Base-by-base conservation (phyloP, 2,113 vertebrate genomes). In the Nannospalax galili region DNA sequence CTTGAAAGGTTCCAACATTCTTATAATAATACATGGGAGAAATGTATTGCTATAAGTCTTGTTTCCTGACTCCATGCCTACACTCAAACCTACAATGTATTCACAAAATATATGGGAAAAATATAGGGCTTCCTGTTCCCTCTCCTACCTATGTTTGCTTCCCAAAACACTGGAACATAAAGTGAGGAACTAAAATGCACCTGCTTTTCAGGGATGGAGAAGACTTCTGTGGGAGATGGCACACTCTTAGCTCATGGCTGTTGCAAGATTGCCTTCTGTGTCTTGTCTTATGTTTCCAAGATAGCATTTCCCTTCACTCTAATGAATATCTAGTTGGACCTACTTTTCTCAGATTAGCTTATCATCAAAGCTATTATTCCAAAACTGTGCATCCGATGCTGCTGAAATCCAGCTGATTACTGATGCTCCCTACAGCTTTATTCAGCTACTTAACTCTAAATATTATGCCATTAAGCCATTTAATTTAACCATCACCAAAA, bases 311-410 rank as follows among this genome's bases (percentile, higher is more conserved):
- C 78, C 70, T 95, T 84, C 56, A 15, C 92, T 91, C 48, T 95
- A 94, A 91, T 95, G 84, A 92, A 89, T 88, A 40, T 95, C 8
- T 97, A 98, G 97, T 97, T 98, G 98, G 15, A 84, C 93, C 69
- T 28, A 2, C 87, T 58, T 97, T 95, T 78, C 93, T 97, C 90
- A 96, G 69, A 80, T 77, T 48, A 84, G 64, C 92, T 88, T 93
- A 96, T 92, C n/a, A 96, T 96, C 97, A 97, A 96, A 73, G 91
- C 94, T 94, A 88, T 98, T 98, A 85, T 98, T 88, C 95, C 86
- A 65, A 97, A 90, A 96, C 96, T 92, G 81, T 3, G 48, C 17
- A 95, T 98, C 98, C 98, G 98, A 97, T 98, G 95, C 93, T 97
- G 93, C 97, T 98, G 96, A 85, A 17, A 96, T 89, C 85, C 91